Evolutionary conservation across 2,797 vertebrate species (phyloP), one percentile per base, ranked within the genome.

Genomic region (Triplophysa yarkandensis): DNA sequence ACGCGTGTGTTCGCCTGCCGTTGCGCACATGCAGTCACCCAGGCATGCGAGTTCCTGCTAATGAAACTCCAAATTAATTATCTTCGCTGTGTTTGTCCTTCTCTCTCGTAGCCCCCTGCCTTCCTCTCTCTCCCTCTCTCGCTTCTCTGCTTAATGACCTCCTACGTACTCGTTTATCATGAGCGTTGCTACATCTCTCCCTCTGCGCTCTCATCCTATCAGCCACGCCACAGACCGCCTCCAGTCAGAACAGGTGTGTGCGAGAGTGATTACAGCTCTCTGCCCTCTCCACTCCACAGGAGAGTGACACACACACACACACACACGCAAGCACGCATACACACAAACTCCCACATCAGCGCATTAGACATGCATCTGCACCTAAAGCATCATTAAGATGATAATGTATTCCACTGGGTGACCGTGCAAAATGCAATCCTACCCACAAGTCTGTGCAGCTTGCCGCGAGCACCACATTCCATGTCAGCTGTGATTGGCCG

Each of bases 91-190:
- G 82, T 89, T 90, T 86, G 85, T 87, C 86, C 87, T 77, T 80
- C 55, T 64, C 87, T 83, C 21, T 70, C 55, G 9, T 48, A 52
- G 52, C 39, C 52, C 19, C 54, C 7, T 27, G 6, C 32, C 14
- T 84, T 83, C 85, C 74, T 68, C 68, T 52, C 88, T 84, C 25
- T 64, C 54, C 36, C 36, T 28, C 60, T 71, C 58, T 76, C 54
- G n/a, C 67, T 77, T 27, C 62, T 68, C 48, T 62, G 61, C 44
- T 61, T 89, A 91, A 91, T 87, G 88, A 90, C 90, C 89, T 90
- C 88, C 88, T 82, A 83, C 86, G 86, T 77, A 85, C 87, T 89
- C 88, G 79, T 92, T 91, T 90, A 90, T 90, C 88, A 91, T 86
- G 84, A 89, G 85, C 84, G 54, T 30, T 78, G 78, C 84, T 79